Conservation (phyloP, 2,113 vertebrate genomes). For the Garra rufa region DNA sequence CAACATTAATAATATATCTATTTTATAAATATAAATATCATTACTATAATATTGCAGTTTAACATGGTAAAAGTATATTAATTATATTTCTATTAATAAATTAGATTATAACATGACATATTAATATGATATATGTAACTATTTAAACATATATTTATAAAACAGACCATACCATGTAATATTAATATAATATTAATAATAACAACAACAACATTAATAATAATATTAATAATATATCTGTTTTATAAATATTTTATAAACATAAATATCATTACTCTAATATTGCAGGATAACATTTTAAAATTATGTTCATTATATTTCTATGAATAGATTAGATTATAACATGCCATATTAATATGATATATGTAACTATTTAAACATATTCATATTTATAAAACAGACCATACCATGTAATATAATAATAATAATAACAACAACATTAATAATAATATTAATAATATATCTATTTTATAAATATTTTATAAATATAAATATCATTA, state of each 20-base stretch:
- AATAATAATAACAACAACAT: no score
- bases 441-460: no score
- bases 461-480: background rate
- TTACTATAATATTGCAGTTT: no score
- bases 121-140: background rate
- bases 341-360: background rate
- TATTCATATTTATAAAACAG: background rate
- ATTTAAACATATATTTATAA: background rate
- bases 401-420: background rate
- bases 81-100: no score
- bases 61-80: no score
- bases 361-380: background rate
- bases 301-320: background rate
- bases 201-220: no score
- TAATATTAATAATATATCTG: background rate
- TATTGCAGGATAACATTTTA: background rate
- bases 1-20: no score
- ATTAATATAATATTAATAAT: background rate
- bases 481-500: no score
- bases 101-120: no score
- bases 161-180: background rate
- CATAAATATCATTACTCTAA: background rate
- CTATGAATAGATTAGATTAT: background rate
- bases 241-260: background rate
- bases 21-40: no score